Percentiles rank a stretch among this genome's conserved stretches.
Evolutionary conservation across 2,888 invertebrate genomes (phyloP).

Genomic region (Ophioninae sp.): DNA sequence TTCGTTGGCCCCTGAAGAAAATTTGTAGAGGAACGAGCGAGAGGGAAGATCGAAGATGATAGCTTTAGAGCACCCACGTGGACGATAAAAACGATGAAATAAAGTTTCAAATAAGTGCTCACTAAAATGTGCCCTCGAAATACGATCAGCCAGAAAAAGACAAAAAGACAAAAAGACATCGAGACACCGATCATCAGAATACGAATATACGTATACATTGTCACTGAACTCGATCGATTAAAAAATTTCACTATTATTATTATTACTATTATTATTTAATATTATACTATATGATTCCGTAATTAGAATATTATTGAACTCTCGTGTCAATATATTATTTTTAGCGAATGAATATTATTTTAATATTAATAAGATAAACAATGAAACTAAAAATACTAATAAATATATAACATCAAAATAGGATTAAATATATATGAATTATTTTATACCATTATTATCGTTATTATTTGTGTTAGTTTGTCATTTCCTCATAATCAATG

Average conservation of each 20-base stretch:
- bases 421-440: neutral
- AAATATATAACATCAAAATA: neutral
- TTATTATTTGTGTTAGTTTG: too few relatives aligned
- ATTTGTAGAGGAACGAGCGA: conserved; percentile 18
- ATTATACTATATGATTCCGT: neutral
- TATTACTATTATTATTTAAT: neutral
- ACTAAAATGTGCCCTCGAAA: conserved; percentile 15
- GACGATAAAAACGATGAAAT: conserved; percentile 33
- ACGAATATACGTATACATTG: neutral
- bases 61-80: conserved; percentile 37
- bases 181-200: neutral
- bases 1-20: conserved; percentile 45
- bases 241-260: too few relatives aligned
- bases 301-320: too few relatives aligned
- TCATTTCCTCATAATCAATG: too few relatives aligned
- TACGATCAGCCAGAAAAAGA: conserved; percentile 19
- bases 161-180: conserved; percentile 2
- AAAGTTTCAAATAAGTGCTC: conserved; percentile 44
- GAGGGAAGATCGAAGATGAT: conserved; percentile 23
- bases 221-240: too few relatives aligned
- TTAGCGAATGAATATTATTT: too few relatives aligned
- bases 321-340: too few relatives aligned
- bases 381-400: too few relatives aligned
- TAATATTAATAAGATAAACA: too few relatives aligned
- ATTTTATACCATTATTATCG: neutral